These are phyloP conservation scores for Hypomecis punctinalis DNA, from an alignment of 2,888 invertebrate species.

Conservation along the genomic window DNA sequence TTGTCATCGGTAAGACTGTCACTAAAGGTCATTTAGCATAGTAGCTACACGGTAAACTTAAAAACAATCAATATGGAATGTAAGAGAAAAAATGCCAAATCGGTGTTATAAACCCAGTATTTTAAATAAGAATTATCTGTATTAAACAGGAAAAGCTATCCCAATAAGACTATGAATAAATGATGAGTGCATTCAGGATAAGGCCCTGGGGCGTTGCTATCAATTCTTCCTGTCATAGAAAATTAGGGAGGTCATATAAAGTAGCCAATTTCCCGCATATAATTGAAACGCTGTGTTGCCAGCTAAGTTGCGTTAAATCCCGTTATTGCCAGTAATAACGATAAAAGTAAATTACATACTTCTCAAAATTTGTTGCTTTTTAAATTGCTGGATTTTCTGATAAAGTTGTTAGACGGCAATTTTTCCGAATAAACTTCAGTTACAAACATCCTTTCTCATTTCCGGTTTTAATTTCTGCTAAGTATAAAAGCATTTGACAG, in stretches of 20 bases:
- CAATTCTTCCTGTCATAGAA: constrained; percentile 18
- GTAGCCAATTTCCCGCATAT: constrained; percentile 50
- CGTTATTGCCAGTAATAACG: constrained; percentile 58
- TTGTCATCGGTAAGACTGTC: too few species aligned
- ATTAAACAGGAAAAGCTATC: constrained; percentile 25
- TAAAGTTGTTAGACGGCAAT: constrained; percentile 6
- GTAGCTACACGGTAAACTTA: too few species aligned
- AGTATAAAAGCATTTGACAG: constrained; percentile 9
- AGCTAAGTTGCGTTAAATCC: constrained; percentile 55
- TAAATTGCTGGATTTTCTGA: constrained; percentile 34
- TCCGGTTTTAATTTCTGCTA: constrained; percentile 1
- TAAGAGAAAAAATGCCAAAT: too few species aligned
- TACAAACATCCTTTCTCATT: background rate
- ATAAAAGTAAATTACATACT: constrained; percentile 62
- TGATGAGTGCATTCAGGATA: constrained; percentile 21
- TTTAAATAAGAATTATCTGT: background rate
- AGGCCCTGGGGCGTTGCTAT: constrained; percentile 29
- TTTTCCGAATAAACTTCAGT: constrained; percentile 12
- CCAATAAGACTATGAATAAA: constrained; percentile 20
- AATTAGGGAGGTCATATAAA: constrained; percentile 51
- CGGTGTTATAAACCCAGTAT: too few species aligned
- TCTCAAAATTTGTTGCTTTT: constrained; percentile 48
- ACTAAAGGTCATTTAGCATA: too few species aligned
- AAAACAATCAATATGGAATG: too few species aligned
- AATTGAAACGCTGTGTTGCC: constrained; percentile 56